Percentiles rank a stretch among this genome's conserved stretches.
Conservation (phyloP, 2,888 invertebrate species). For the Drosophila merina region DNA sequence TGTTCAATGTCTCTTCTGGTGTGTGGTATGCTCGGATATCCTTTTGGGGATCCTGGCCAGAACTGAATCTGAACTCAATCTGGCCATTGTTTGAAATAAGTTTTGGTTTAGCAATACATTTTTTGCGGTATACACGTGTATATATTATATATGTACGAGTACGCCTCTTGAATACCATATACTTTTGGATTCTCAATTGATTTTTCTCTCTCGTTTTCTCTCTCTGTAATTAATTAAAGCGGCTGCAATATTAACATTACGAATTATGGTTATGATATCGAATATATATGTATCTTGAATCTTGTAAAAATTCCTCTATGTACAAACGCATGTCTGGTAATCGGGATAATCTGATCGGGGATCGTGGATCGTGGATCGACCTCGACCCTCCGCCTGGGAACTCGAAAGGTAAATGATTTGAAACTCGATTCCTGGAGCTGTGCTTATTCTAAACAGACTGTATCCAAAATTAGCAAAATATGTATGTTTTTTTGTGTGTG, state of each 20-base stretch:
- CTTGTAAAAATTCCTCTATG: constrained; percentile 20
- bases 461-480: constrained; percentile 62
- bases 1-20: constrained; percentile 12
- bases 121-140: constrained; percentile 22
- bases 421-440: constrained; percentile 1
- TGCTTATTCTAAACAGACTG: constrained; percentile 29
- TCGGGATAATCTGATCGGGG: neutral
- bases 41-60: constrained; percentile 28
- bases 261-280: constrained; percentile 38
- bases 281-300: constrained; percentile 27
- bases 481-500: constrained; percentile 22
- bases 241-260: constrained; percentile 44
- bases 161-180: constrained; percentile 33
- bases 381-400: neutral
- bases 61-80: constrained; percentile 36
- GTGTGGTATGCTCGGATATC: constrained; percentile 13
- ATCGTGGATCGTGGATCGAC: neutral
- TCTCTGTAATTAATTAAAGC: constrained; percentile 66
- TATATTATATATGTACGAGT: constrained; percentile 24
- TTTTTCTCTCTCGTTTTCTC: constrained; percentile 26
- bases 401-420: constrained; percentile 14
- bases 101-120: constrained; percentile 19
- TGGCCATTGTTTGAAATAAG: constrained; percentile 18
- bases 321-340: constrained; percentile 26
- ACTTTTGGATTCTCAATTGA: constrained; percentile 41